phyloP scores from a whole-genome alignment of 2,888 invertebrate species.

The Eucera pruinosa region DNA sequence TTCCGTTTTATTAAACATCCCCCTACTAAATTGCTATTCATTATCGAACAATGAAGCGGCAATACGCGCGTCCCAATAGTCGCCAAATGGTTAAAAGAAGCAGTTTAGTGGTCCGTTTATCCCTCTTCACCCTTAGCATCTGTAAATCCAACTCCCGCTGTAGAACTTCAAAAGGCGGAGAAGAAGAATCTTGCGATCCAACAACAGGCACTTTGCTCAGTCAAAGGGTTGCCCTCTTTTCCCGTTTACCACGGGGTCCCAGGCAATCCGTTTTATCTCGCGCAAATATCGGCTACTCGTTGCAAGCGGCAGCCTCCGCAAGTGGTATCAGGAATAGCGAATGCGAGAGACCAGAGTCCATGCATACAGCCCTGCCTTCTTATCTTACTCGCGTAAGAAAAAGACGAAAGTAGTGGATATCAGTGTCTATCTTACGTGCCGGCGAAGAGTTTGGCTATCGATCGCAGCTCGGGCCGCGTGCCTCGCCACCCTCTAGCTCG shows the following conservation, averaged over 20 bases:
- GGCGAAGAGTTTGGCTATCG: slow-evolving; percentile 83
- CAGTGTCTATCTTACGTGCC: slow-evolving; percentile 75
- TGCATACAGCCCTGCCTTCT: slow-evolving; percentile 48
- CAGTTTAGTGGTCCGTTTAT: too few relatives aligned
- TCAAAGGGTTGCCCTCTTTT: slow-evolving; percentile 21
- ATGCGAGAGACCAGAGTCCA: slow-evolving; percentile 4
- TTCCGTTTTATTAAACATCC: too few relatives aligned
- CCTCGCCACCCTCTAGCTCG: slow-evolving; percentile 68
- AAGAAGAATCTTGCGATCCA: not conserved
- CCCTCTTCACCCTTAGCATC: not conserved
- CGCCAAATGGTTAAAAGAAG: too few relatives aligned
- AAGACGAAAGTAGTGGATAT: slow-evolving; percentile 41
- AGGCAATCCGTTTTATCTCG: slow-evolving; percentile 46
- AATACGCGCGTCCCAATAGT: too few relatives aligned
- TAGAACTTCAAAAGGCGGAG: not conserved
- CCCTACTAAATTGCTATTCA: too few relatives aligned
- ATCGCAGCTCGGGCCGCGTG: slow-evolving; percentile 79
- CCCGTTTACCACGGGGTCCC: slow-evolving; percentile 9
- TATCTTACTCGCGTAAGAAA: slow-evolving; percentile 5
- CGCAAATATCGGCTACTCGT: slow-evolving; percentile 17
- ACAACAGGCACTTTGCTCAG: slow-evolving; percentile 1
- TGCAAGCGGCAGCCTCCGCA: slow-evolving; percentile 2
- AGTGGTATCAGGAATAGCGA: slow-evolving; percentile 36
- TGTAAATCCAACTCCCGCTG: not conserved
- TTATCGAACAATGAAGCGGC: too few relatives aligned